Conservation (phyloP, 2,888 invertebrate species). For the Diaperis boleti region DNA sequence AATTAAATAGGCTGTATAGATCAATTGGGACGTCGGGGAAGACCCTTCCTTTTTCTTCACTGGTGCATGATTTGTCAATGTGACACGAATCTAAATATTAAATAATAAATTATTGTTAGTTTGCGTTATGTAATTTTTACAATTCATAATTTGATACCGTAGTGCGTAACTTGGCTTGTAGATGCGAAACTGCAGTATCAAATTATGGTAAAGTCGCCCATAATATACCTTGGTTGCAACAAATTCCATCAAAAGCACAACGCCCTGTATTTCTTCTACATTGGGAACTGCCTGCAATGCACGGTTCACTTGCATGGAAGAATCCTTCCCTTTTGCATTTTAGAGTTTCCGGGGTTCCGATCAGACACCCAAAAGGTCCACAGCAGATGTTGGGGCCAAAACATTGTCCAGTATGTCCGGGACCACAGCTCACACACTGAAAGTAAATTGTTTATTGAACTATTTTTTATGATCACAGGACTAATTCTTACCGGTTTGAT, state of each 20-base stretch:
- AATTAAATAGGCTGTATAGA: slow-evolving; percentile 54
- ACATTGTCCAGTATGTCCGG: slow-evolving; percentile 71
- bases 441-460: not conserved
- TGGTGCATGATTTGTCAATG: slow-evolving; percentile 61
- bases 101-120: no score
- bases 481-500: slow-evolving; percentile 67
- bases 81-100: slow-evolving; percentile 63
- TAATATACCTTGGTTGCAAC: slow-evolving; percentile 75
- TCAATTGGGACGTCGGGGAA: slow-evolving; percentile 50
- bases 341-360: slow-evolving; percentile 70
- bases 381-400: slow-evolving; percentile 76
- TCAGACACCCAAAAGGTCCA: slow-evolving; percentile 73
- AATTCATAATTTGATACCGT: no score
- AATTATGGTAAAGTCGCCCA: no score
- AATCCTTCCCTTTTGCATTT: slow-evolving; percentile 71
- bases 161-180: no score
- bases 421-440: slow-evolving; percentile 74
- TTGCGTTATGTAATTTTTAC: no score
- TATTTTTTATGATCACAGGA: no score
- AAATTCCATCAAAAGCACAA: slow-evolving; percentile 73
- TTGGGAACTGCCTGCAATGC: slow-evolving; percentile 69
- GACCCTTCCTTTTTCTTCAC: slow-evolving; percentile 54
- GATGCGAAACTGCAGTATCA: no score
- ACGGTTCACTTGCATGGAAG: slow-evolving; percentile 68
- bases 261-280: slow-evolving; percentile 71